These are phyloP conservation scores for Alcedo atthis DNA, from an alignment of 2,797 vertebrate genomes.

Conservation along the genomic window DNA sequence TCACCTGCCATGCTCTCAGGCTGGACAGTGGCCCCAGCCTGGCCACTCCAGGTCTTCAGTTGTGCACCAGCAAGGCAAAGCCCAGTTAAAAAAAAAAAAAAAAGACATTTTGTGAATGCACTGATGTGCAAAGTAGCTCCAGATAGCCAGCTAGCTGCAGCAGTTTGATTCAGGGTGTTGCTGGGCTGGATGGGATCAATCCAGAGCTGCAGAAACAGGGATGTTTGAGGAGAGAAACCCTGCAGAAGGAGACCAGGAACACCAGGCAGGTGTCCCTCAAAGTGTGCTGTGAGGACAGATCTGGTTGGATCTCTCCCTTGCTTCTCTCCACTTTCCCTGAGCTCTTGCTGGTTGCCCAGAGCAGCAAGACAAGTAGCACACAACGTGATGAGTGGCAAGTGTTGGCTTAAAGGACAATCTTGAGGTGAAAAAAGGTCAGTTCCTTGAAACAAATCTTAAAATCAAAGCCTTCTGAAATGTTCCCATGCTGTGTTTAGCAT, in stretches of 20 bases:
- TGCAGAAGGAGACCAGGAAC: neutral
- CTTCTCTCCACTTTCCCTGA: rapidly evolving
- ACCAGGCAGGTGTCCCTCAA: neutral
- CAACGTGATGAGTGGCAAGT: rapidly evolving
- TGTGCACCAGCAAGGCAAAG: neutral
- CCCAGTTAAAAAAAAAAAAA: neutral
- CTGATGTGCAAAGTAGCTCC: neutral
- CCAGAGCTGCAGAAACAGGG: neutral
- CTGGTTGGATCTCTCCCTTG: neutral
- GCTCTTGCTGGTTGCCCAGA: neutral
- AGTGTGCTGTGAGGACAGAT: neutral
- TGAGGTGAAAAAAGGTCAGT: neutral
- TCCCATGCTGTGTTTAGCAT: neutral
- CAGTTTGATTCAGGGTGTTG: neutral
- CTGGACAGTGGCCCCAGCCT: neutral
- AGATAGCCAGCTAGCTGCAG: neutral
- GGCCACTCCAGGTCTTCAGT: neutral
- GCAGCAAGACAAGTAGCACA: neutral
- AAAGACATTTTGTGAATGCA: neutral
- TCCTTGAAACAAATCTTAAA: neutral
- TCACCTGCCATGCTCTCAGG: neutral
- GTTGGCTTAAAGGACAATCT: neutral
- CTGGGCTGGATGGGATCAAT: neutral
- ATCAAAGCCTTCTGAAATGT: neutral
- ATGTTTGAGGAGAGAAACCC: neutral